Conservation (phyloP, 2,888 invertebrate species). For the Drosophila dives region DNA sequence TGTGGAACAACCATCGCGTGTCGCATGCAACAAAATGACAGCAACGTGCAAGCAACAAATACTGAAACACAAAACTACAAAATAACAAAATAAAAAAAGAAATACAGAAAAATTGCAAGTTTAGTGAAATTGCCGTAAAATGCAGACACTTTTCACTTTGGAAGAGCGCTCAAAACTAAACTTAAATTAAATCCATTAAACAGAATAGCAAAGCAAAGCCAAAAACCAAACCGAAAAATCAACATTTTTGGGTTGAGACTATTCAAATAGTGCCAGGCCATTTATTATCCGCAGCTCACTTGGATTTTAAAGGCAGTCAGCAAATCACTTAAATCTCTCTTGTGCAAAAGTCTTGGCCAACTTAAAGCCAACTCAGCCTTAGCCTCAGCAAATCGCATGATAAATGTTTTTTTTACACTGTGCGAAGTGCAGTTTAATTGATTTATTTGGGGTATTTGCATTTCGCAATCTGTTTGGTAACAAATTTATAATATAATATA, state of each 20-base stretch:
- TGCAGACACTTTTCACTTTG: conserved; percentile 76
- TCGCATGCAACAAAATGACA: conserved; percentile 74
- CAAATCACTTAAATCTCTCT: conserved; percentile 77
- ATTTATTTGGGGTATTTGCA: conserved; percentile 29
- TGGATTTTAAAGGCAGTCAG: conserved; percentile 77
- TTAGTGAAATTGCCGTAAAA: conserved; percentile 66
- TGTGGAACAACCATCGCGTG: conserved; percentile 60
- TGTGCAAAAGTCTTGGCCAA: conserved; percentile 78
- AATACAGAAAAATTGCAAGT: conserved; percentile 11
- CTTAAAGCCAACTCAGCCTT: conserved; percentile 54
- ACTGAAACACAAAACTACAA: conserved; percentile 2
- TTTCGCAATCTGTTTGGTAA: not conserved
- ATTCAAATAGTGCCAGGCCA: conserved; percentile 71
- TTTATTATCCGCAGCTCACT: conserved; percentile 68
- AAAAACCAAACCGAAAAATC: conserved; percentile 59
- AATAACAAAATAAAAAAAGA: conserved; percentile 8
- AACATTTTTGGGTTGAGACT: conserved; percentile 62
- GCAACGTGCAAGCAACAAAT: conserved; percentile 46
- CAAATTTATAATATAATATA: too few relatives aligned
- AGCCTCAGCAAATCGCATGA: conserved; percentile 70
- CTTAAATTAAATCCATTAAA: conserved; percentile 70
- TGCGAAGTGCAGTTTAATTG: conserved; percentile 24
- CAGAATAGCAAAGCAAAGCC: not conserved
- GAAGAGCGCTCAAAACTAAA: conserved; percentile 57
- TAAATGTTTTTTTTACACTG: conserved; percentile 69